Base-by-base conservation (phyloP, 2,113 vertebrate species). In the Phycodurus eques region DNA sequence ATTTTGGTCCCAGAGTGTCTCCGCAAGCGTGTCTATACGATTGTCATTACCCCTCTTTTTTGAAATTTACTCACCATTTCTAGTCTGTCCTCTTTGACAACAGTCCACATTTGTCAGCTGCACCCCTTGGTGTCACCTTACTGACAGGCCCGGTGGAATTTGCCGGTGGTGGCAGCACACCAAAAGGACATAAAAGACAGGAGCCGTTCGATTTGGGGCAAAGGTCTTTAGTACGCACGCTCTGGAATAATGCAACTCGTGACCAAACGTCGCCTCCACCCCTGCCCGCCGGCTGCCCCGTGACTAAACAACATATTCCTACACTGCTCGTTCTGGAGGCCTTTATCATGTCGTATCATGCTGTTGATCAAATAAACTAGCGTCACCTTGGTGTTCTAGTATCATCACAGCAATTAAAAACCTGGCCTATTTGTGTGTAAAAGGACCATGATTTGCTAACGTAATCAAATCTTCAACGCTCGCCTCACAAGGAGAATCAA, bases 181-280 rank as follows among this genome's bases (percentile, higher is more conserved):
- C 77, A 73, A 68, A 31, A 76, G 61, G 39, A 75, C 73, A 75
- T 65, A 78, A 77, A 70, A 78, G 60, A 79, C 54, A 20, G 12
- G 33, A 49, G 72, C 70, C 61, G 27, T 86, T 85, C 75, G 42
- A 85, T 87, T 84, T 82, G 53, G 85, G 86, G 80, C 80, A 85
- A 88, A 90, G 88, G 87, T 87, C 84, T 78, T 74, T 42, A 35
- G 76, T 78, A 66, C 44, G 73, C 68, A 53, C 67, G 57, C 67
- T 73, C 46, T 80, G 42, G 73, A 84, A 83, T 85, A 84, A 62
- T 68, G 60, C 76, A 79, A 78, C 69, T 56, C 77, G 78, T 85
- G 65, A 66, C 22, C 73, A 85, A 90, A 88, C 83, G 84, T 15
- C 78, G 43, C 70, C 81, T 2, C 73, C 1, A 68, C 39, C 62